These are phyloP conservation scores for Ovis aries DNA, from an alignment of 2,113 vertebrate species.

Conservation along the genomic window DNA sequence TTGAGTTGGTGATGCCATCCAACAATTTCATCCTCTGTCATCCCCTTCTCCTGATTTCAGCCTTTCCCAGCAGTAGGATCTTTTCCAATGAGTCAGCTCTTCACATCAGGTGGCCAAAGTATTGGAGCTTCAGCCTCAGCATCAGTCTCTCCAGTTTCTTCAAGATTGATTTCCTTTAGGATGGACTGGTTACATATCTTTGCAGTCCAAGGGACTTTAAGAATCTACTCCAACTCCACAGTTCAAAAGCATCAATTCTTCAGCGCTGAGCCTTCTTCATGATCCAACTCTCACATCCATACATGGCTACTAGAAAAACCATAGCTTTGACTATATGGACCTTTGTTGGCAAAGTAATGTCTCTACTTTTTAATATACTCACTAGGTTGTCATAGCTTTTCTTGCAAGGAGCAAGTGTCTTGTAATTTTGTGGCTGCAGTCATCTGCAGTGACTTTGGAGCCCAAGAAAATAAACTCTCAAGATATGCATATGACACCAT, in stretches of 20 bases:
- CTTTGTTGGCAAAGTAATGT: background rate
- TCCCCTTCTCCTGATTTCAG: background rate
- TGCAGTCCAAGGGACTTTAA: background rate
- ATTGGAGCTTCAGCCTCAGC: background rate
- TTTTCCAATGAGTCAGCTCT: background rate
- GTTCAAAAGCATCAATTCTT: background rate
- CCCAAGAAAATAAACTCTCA: background rate
- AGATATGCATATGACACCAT: background rate
- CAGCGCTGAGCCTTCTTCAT: background rate
- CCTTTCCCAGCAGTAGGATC: background rate
- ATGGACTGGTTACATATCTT: background rate
- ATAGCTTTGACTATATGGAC: background rate
- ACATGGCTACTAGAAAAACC: background rate
- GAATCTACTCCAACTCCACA: background rate
- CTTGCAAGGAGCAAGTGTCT: background rate
- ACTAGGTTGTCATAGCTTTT: background rate
- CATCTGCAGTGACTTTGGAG: background rate
- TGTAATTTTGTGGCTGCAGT: background rate
- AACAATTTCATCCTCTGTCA: background rate
- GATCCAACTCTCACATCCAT: background rate
- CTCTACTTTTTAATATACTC: background rate
- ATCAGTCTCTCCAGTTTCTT: background rate
- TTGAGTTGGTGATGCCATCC: background rate
- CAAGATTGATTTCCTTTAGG: background rate
- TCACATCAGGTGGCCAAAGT: background rate